phyloP scores from a whole-genome alignment of 2,113 vertebrate species.

The Cryptomyrus ogoouensis region DNA sequence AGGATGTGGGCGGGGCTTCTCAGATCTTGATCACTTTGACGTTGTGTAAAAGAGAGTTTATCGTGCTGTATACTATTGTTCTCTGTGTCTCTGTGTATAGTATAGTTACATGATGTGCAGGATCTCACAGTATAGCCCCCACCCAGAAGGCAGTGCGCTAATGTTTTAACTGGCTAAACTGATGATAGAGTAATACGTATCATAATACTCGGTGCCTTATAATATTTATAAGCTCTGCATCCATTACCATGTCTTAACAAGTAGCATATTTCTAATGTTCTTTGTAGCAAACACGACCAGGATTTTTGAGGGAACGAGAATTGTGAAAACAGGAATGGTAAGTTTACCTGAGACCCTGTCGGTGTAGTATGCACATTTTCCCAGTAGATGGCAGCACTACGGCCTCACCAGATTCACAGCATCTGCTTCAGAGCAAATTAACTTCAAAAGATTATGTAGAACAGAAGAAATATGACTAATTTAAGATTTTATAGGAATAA shows the following conservation, averaged over 20 bases:
- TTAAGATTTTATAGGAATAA: background rate
- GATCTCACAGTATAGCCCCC: no score
- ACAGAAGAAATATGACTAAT: background rate
- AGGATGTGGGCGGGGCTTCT: background rate
- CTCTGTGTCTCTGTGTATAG: background rate
- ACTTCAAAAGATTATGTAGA: background rate
- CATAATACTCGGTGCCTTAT: background rate
- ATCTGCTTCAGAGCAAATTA: background rate
- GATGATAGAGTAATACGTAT: background rate
- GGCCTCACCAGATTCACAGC: background rate
- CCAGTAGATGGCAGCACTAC: slow-evolving; percentile 47
- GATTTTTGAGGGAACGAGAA: slow-evolving; percentile 93
- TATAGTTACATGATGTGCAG: background rate
- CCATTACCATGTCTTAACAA: background rate
- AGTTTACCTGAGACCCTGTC: slow-evolving; percentile 41
- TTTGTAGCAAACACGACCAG: slow-evolving; percentile 87
- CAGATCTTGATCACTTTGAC: background rate
- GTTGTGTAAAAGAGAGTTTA: background rate
- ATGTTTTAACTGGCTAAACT: background rate
- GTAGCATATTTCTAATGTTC: slow-evolving; percentile 35
- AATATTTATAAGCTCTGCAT: background rate
- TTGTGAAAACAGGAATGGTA: slow-evolving; percentile 97
- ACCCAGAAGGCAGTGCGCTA: background rate
- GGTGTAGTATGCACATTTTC: slow-evolving; percentile 11
- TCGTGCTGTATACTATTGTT: background rate